Base-by-base conservation (phyloP, 1,140 invertebrate species). In the Coelopa frigida region DNA sequence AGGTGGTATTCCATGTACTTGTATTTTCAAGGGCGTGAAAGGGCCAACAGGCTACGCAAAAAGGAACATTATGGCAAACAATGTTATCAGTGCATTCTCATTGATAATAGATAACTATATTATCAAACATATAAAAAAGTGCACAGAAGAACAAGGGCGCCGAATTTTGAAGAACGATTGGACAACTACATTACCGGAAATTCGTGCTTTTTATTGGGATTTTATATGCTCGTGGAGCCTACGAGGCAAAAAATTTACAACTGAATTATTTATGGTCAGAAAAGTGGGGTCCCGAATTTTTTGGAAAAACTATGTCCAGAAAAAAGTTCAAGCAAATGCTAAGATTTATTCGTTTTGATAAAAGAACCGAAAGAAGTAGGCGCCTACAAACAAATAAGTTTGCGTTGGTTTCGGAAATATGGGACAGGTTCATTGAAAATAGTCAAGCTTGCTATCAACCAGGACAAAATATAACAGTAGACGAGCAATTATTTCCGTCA, bases 381-480 rank as follows among this genome's bases (percentile, higher is more conserved):
- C 52, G 59, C 32, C 52, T 68, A 36, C 24, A 51, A 51, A 57
- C 22, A 14, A 55, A 69, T 53, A 59, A 69, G 55, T 67, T 70
- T 55, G 58, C 51, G 41, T 40, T 70, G 41, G 49, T 61, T 31
- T 68, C 61, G 21, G 52, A 59, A 56, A 47, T 63, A 52, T 69
- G 58, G 59, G 49, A 66, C 44, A 49, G 44, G 50, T 70, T 70
- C 51, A 64, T 68, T 47, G 41, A 46, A 24, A 68, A 70, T 46
- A 53, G 54, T 44, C 56, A 64, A 51, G 54, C 47, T 52, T 62
- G 59, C 51, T 70, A 58, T 42, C 61, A 55, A 44, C 58, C 63
- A 38, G 56, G 55, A 40, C 39, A 22, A 48, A 54, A 68, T 56
- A 57, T 68, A 36, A 59, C 57, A 49, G 41, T 70, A 22, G 61